Base-by-base conservation (phyloP, 2,113 vertebrate genomes). In the Ceyx margarethae region DNA sequence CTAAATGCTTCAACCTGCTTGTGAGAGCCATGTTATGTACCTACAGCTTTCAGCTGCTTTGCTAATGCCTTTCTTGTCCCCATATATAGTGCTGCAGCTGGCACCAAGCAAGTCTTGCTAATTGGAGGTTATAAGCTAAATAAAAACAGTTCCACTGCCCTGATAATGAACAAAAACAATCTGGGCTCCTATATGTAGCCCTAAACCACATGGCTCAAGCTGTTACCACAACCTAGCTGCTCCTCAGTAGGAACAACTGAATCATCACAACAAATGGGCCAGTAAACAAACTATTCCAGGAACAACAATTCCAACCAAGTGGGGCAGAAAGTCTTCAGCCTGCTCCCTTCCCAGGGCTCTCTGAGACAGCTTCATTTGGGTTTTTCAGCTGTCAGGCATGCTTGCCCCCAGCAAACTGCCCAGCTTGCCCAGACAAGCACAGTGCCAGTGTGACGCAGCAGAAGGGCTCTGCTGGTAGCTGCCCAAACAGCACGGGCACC, bases 361-460 rank as follows among this genome's bases (percentile, higher is more conserved):
- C 19, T 11, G 33, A 75, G 61, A 18, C 1, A 3, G 45, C 17
- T 64, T 93, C 17, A 29, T 50, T 5, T 56, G 31, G 20, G 57
- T 45, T 23, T 86, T 29, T 48, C n/a, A 72, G 13, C n/a, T 67
- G 33, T 50, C 19, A 50, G 33, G 57, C 18, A 7, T 0, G 7
- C 65, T 75, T 56, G 43, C 66, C 68, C 54, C 68, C 57, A 72
- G 73, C 73, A 67, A 71, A 13, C 48, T 23, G 40, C 5, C 2
- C 3, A 29, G 53, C 68, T 25, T 7, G 10, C 7, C 1, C 4
- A 43, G 3, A 33, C 0, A 4, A 42, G 11, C 0, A 1, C 28
- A 12, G 67, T 18, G n/a, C 8, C 62, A 29, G 29, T 0, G 4
- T 81, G 92, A 90, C 5, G 0, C 65, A 71, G 76, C 76, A 78